Evolutionary conservation across 2,113 vertebrate genomes (phyloP).

Genomic region (Eolophus roseicapilla): DNA sequence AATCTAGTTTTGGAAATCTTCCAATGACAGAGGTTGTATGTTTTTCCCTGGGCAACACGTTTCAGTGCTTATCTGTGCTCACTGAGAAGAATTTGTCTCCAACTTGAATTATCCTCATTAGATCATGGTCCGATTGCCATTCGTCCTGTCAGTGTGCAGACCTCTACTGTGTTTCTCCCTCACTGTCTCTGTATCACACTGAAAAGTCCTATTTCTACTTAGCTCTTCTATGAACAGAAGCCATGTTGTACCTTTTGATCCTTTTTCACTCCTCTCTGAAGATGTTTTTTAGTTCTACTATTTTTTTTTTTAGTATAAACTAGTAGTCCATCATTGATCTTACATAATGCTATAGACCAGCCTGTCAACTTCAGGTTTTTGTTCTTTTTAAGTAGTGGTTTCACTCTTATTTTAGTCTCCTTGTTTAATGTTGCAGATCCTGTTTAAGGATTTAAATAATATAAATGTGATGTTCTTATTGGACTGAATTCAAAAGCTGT

Average conservation of each 20-base stretch:
- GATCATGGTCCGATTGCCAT: accelerated
- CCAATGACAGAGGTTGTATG: neutral
- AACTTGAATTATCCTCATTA: neutral
- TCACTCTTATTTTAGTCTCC: neutral
- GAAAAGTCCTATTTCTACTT: neutral
- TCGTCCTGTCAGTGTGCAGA: neutral
- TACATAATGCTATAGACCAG: neutral
- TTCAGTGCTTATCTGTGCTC: neutral
- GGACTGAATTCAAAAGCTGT: neutral
- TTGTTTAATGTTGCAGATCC: neutral
- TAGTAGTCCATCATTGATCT: neutral
- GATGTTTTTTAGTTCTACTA: neutral
- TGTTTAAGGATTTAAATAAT: neutral
- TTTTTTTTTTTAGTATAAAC: neutral
- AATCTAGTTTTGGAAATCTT: neutral
- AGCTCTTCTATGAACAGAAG: neutral
- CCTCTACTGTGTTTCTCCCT: neutral
- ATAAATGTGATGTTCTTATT: neutral
- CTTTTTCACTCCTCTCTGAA: neutral
- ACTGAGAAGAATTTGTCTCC: neutral
- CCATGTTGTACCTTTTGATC: neutral
- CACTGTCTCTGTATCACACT: neutral
- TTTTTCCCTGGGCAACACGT: neutral
- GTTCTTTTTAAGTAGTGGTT: neutral
- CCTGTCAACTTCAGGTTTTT: neutral